Conservation (phyloP, 2,797 vertebrate species). For the Anguilla megastoma region DNA sequence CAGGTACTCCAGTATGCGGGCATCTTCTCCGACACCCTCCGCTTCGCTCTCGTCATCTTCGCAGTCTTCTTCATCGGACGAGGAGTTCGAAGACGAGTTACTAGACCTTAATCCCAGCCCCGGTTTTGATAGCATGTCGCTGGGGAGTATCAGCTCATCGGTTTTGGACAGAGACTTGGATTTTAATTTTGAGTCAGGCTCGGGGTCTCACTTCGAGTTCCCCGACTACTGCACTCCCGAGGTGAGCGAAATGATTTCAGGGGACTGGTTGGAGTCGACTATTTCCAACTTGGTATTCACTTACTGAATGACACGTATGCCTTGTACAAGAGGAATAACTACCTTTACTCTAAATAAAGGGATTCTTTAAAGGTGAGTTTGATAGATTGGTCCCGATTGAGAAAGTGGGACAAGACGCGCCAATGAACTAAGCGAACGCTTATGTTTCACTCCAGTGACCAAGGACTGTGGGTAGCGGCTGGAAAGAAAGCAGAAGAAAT, state of each 20-base stretch:
- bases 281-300: slow-evolving; percentile 98
- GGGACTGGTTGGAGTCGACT: slow-evolving; percentile 97
- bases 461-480: slow-evolving; percentile 11
- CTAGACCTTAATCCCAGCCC: slow-evolving; percentile 86
- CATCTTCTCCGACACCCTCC: slow-evolving; percentile 88
- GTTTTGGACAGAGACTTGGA: slow-evolving; percentile 94
- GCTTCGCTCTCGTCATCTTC: slow-evolving; percentile 83
- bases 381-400: slow-evolving; percentile 33
- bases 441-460: slow-evolving; percentile 41
- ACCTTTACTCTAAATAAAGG: slow-evolving; percentile 27
- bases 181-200: slow-evolving; percentile 90
- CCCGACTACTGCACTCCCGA: slow-evolving; percentile 98
- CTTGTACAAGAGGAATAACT: slow-evolving; percentile 23
- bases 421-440: slow-evolving; percentile 41
- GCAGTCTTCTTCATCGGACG: slow-evolving; percentile 83
- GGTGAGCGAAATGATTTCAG: slow-evolving; percentile 98
- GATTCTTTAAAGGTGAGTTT: slow-evolving; percentile 32
- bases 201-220: slow-evolving; percentile 96
- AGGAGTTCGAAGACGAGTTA: slow-evolving; percentile 92
- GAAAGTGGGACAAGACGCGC: slow-evolving; percentile 38
- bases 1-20: slow-evolving; percentile 79
- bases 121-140: slow-evolving; percentile 86
- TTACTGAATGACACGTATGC: slow-evolving; percentile 72
- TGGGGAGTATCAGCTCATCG: slow-evolving; percentile 85
- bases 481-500: slow-evolving; percentile 55